Evolutionary conservation across 2,113 vertebrate species (phyloP), one percentile per base, ranked within the genome.

Genomic region (Gavia stellata): DNA sequence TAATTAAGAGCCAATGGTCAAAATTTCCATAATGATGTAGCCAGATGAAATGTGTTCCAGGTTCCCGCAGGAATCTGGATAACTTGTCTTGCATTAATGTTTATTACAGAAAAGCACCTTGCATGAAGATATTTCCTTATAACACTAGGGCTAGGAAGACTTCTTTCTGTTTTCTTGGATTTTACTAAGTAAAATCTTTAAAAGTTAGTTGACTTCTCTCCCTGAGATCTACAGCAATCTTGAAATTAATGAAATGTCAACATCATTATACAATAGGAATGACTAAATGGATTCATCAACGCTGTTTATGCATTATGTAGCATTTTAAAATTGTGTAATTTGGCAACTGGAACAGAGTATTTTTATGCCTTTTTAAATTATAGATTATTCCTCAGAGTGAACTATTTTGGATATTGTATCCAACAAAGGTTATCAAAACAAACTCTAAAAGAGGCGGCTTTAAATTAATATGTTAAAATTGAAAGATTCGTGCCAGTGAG

Each of bases 1-100:
- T 97, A 97, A 96, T 97, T 97, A 97, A 96, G 66, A 97, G 80
- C 59, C 95, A 97, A 81, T 97, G 91, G 55, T 96, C 95, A 97
- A 95, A 94, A 97, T 97, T 96, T 97, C 78, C 94, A 93, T 97
- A 98, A 97, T 92, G 83, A 95, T 92, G 68, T 70, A 97, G 86
- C 38, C 79, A 91, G 92, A 96, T 89, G 42, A 94, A 97, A 96
- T 92, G 52, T 92, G 81, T 92, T 96, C 44, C 83, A 89, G 24
- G 38, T 96, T 94, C 94, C 95, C 87, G 4, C 73, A 96, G 81
- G 93, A 97, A 88, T 92, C 70, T 86, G 67, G 63, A 62, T 87
- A 91, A 31, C 65, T 96, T 95, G 81, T 95, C 77, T 96, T 62
- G 42, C 75, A 92, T 92, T 97, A 97, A 96, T 94, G 70, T 53